Conservation (phyloP, 1,140 invertebrate species). For the Drosophila pectinifera region DNA sequence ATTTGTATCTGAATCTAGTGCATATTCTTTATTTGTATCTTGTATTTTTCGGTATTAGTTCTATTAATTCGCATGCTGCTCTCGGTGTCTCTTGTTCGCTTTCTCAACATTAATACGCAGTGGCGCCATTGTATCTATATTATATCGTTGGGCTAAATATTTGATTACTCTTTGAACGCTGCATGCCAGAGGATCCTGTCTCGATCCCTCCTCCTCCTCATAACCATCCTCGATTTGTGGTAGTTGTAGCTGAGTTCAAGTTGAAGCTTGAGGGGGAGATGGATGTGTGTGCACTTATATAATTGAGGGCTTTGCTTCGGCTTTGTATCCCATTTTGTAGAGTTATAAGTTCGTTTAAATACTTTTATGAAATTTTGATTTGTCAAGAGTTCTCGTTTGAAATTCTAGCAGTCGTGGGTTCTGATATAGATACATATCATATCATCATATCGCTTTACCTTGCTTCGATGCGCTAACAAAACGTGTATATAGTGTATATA, state of each 20-base stretch:
- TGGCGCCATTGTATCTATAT: conserved; percentile 74
- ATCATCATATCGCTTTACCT: conserved; percentile 63
- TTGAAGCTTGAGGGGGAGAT: conserved; percentile 5
- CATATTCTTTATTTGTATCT: conserved; percentile 38
- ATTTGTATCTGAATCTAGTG: conserved; percentile 27
- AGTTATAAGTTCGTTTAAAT: conserved; percentile 47
- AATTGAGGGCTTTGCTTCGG: conserved; percentile 34
- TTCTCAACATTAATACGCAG: conserved; percentile 72
- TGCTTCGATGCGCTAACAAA: conserved; percentile 77
- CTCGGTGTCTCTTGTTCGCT: conserved; percentile 73
- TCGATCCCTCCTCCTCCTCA: too few species aligned
- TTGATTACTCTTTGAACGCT: conserved; percentile 72
- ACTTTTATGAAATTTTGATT: conserved; percentile 76
- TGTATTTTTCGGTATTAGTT: conserved; percentile 59
- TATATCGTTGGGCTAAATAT: conserved; percentile 84
- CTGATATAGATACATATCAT: conserved; percentile 46
- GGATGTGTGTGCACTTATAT: conserved; percentile 17
- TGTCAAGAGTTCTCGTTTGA: conserved; percentile 82
- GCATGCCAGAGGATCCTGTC: conserved; percentile 29
- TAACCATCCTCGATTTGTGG: conserved; percentile 14
- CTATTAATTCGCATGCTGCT: conserved; percentile 77
- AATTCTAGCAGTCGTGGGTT: conserved; percentile 83
- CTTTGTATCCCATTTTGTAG: conserved; percentile 53
- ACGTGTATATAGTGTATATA: conserved; percentile 69
- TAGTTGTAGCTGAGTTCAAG: conserved; percentile 10